phyloP scores from a whole-genome alignment of 2,888 invertebrate species.

The Melitaea athalia region DNA sequence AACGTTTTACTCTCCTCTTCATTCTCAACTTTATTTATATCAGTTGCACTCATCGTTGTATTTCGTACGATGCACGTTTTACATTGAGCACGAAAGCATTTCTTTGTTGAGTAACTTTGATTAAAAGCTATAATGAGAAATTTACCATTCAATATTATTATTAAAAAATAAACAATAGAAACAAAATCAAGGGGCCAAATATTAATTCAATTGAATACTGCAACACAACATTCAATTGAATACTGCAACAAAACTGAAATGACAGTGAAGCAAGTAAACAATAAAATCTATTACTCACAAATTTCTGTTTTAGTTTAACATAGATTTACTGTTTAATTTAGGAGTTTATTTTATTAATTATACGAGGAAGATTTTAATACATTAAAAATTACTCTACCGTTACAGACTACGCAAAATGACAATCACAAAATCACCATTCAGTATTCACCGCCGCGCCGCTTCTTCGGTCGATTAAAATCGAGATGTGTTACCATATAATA shows the following conservation, averaged over 20 bases:
- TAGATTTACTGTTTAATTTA: not conserved
- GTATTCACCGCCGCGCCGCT: no score
- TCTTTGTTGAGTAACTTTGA: not conserved
- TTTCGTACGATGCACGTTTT: conserved; percentile 1
- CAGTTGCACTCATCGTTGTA: conserved; percentile 59
- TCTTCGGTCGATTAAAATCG: conserved; percentile 47
- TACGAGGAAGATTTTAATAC: conserved; percentile 8
- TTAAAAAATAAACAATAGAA: not conserved
- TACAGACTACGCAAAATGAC: conserved; percentile 27
- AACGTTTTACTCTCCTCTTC: conserved; percentile 73
- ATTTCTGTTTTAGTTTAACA: not conserved
- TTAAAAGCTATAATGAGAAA: not conserved
- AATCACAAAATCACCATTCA: conserved; percentile 30
- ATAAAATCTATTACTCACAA: not conserved
- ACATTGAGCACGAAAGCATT: conserved; percentile 24
- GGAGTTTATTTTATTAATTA: not conserved
- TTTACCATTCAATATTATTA: not conserved
- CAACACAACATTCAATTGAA: no score
- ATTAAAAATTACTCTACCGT: conserved; percentile 21
- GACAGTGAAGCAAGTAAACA: not conserved
- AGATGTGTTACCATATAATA: conserved; percentile 4
- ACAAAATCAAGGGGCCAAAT: not conserved
- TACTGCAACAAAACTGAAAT: not conserved
- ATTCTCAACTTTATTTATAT: conserved; percentile 68
- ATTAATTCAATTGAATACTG: not conserved